Evolutionary conservation across 2,113 vertebrate genomes (phyloP).

Genomic region (Pygoscelis antarcticus): DNA sequence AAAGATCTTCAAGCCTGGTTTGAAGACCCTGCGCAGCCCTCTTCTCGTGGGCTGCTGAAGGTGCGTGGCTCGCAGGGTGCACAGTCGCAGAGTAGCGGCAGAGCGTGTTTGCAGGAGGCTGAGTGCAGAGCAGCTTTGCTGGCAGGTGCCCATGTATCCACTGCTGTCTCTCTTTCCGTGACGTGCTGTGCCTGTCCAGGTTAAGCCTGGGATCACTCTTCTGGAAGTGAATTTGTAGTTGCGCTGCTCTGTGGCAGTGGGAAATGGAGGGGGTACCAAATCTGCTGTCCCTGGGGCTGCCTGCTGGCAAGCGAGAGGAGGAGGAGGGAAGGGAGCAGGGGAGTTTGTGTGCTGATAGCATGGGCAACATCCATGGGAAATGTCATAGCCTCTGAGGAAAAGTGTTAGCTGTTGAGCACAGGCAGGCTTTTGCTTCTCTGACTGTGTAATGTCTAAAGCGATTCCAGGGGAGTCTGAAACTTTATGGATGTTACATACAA

Average conservation of each 20-base stretch:
- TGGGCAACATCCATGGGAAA: background rate
- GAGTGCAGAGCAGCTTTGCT: background rate
- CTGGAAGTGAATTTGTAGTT: background rate
- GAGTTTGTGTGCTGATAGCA: background rate
- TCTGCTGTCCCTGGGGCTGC: background rate
- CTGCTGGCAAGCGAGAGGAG: background rate
- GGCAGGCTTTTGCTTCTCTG: background rate
- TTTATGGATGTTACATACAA: background rate
- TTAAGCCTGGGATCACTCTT: background rate
- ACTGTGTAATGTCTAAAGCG: background rate
- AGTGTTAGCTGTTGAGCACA: background rate
- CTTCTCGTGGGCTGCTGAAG: background rate
- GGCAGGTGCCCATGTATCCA: background rate
- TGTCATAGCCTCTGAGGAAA: background rate
- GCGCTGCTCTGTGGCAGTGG: background rate
- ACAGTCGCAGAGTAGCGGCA: fast-evolving
- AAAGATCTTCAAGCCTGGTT: background rate
- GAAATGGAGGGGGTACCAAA: background rate
- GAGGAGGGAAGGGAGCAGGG: background rate
- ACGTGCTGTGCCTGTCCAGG: fast-evolving
- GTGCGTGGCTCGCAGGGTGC: background rate
- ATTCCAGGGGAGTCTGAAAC: background rate
- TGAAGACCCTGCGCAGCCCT: background rate
- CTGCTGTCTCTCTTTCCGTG: background rate
- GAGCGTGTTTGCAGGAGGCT: background rate